Evolutionary conservation across 2,888 invertebrate genomes (phyloP), one percentile per base, ranked within the genome.

Genomic region (Thecophora atra): DNA sequence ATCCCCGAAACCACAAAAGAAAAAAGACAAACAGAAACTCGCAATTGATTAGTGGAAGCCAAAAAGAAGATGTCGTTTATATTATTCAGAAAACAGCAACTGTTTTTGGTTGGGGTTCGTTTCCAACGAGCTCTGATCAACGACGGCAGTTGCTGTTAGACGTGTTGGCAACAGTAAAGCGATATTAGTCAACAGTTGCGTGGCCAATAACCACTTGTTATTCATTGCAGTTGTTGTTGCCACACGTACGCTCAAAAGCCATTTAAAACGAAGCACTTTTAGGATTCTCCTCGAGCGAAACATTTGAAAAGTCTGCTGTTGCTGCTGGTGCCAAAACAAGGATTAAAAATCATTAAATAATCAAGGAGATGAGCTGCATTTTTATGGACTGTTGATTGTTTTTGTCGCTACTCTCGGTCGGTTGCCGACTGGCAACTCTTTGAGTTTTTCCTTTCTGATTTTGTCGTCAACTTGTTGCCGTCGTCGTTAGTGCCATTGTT

Each of bases 111-210:
- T 47, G 47, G 4, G 47, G 47, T 47, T 11, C 47, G 17, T 47
- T 17, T 11, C 47, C 4, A 11, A 11, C 47, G 47, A 11, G 58
- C 58, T 5, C 5, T 58, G 26, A 8, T 15, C 47, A 47, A 0
- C 47, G 58, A 21, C 19, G 17, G 51, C 51, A n/a, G 24, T 24
- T n/a, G 19, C 54, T n/a, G 47, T 54, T n/a, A 4, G 6, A 54
- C 24, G 54, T 21, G 54, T 54, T 54, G n/a, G 54, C n/a, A 21
- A 58, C 58, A 24, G 13, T 58, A 21, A 26, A 24, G 58, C 28
- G 58, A 28, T 58, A 17, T 58, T 58, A 58, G 58, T 17, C 58
- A 58, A 58, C 26, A 8, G 58, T 58, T 58, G 26, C 28, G 58
- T 28, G 24, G 58, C 26, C 28, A 24, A 15, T 24, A 1, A 24